Conservation (phyloP, 2,888 invertebrate genomes). For the Cryptosula pallasiana region DNA sequence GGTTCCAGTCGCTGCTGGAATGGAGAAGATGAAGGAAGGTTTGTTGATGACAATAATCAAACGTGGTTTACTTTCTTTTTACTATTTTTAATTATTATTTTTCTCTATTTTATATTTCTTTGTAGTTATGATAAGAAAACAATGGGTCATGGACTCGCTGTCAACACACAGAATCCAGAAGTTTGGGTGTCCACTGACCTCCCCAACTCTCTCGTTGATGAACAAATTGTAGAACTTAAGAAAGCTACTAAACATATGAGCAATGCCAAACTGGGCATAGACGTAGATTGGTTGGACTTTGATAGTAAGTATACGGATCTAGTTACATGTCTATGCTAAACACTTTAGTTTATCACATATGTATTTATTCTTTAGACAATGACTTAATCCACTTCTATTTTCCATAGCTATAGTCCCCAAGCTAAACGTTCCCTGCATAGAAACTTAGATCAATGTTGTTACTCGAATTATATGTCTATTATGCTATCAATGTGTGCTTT, state of each 20-base stretch:
- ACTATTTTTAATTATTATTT: background rate
- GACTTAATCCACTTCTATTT: background rate
- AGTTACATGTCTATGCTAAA: too few relatives aligned
- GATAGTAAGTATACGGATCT: slow-evolving; percentile 20
- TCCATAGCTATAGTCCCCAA: background rate
- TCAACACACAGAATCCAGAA: slow-evolving; percentile 77
- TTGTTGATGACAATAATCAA: too few relatives aligned
- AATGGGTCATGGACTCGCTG: slow-evolving; percentile 68
- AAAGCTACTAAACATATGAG: slow-evolving; percentile 74
- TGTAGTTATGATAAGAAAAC: slow-evolving; percentile 74
- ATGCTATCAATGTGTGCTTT: background rate
- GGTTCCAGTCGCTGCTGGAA: slow-evolving; percentile 70
- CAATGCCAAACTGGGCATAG: slow-evolving; percentile 83
- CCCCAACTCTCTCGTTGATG: slow-evolving; percentile 60
- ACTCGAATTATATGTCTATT: background rate
- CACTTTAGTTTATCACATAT: too few relatives aligned
- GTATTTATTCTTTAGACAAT: background rate
- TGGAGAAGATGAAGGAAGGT: slow-evolving; percentile 57
- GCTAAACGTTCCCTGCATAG: background rate
- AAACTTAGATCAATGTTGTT: background rate
- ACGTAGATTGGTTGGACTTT: slow-evolving; percentile 70
- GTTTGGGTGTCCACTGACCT: slow-evolving; percentile 55
- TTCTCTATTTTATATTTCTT: background rate
- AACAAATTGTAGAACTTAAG: slow-evolving; percentile 71
- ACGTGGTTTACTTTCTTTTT: too few relatives aligned